A percentile compares a stretch with the other conserved stretches of the same genome.
These are phyloP conservation scores for Pelochelys cantorii DNA, from an alignment of 2,797 vertebrate genomes.

Conservation along the genomic window DNA sequence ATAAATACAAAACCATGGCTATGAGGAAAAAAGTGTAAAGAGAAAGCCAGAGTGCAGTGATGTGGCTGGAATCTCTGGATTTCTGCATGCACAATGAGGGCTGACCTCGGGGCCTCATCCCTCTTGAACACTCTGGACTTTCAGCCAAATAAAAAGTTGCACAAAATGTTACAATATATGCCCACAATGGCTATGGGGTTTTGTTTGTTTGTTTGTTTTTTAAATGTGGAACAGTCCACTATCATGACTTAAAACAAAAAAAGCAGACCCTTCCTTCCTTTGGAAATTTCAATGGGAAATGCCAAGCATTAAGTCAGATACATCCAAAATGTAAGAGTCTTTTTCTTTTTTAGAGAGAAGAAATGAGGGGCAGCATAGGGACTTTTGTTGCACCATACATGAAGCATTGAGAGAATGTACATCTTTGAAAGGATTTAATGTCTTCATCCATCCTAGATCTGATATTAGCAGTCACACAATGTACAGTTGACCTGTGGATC, in stretches of 20 bases:
- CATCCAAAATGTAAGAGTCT: background rate
- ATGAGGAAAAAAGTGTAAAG: background rate
- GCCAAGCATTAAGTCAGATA: background rate
- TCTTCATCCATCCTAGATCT: background rate
- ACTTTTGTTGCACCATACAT: background rate
- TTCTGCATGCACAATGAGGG: background rate
- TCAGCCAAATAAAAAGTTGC: conserved; percentile 7
- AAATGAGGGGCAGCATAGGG: background rate
- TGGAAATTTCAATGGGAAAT: conserved; percentile 38
- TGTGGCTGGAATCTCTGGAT: background rate
- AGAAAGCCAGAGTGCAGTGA: background rate
- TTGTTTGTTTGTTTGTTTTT: no score
- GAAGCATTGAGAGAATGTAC: background rate
- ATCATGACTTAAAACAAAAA: background rate
- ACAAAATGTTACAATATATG: background rate
- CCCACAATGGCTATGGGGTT: background rate
- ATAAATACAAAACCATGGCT: conserved; percentile 62
- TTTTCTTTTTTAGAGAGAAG: background rate
- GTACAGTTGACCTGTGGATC: no score
- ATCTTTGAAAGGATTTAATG: background rate
- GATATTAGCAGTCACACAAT: background rate
- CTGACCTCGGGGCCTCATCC: background rate
- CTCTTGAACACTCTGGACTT: background rate
- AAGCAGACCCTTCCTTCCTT: background rate
- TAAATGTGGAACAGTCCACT: background rate